Evolutionary conservation across 64 coral and sea anemone genomes (phyloP).

Genomic region (Stylophora pistillata): DNA sequence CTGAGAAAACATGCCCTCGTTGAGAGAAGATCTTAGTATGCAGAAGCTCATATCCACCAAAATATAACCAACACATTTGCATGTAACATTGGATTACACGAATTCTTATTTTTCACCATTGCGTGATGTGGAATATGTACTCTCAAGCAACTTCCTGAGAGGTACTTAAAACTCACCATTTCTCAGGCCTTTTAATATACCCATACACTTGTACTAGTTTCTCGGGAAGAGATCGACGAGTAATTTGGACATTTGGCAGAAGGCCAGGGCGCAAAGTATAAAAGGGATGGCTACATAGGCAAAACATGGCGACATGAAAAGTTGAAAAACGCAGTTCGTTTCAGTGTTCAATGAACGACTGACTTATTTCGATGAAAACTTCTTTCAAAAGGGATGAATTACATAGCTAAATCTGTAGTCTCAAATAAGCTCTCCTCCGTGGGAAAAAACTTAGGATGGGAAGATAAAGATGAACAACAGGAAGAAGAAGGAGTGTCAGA

Average conservation of each 20-base stretch:
- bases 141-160: neutral
- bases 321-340: neutral
- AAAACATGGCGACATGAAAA: neutral
- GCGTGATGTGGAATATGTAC: too few species aligned
- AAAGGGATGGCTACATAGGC: neutral
- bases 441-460: conserved; percentile 58
- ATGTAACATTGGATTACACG: too few species aligned
- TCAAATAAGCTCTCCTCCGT: conserved; percentile 73
- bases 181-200: neutral
- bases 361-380: neutral
- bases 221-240: neutral
- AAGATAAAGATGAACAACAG: conserved; percentile 28
- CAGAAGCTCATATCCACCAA: too few species aligned
- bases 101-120: too few species aligned
- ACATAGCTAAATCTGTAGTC: conserved; percentile 68
- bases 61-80: too few species aligned
- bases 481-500: conserved; percentile 51
- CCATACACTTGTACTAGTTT: neutral
- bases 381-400: conserved; percentile 26
- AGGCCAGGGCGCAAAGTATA: conserved; percentile 27
- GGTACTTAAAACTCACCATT: neutral
- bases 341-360: neutral
- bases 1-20: too few species aligned
- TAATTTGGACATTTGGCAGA: neutral
- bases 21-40: too few species aligned